Conservation (phyloP, 2,888 invertebrate genomes). For the Drosophila parthenogenetica region DNA sequence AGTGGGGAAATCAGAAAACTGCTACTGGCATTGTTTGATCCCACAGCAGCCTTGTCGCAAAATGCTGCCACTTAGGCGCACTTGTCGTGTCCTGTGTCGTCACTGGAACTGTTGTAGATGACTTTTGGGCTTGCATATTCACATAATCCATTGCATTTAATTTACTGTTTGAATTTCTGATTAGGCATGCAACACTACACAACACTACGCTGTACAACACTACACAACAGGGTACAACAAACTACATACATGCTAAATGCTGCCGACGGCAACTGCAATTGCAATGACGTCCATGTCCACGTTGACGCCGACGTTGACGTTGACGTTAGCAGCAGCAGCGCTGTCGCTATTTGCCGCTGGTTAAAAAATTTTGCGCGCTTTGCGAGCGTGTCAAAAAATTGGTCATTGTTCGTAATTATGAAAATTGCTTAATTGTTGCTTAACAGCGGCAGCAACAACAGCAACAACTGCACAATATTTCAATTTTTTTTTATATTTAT, state of each 20-base stretch:
- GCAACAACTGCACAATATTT: constrained; percentile 31
- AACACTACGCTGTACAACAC: constrained; percentile 27
- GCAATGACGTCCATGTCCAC: background rate
- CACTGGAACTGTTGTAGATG: too few relatives aligned
- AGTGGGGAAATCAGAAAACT: too few relatives aligned
- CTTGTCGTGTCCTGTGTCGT: too few relatives aligned
- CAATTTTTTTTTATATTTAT: constrained; percentile 17
- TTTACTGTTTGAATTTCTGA: constrained; percentile 59
- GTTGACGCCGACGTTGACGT: background rate
- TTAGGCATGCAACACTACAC: constrained; percentile 58
- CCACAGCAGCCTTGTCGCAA: too few relatives aligned
- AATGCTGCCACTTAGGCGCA: too few relatives aligned
- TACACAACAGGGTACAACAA: constrained; percentile 35
- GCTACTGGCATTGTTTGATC: too few relatives aligned
- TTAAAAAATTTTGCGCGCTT: constrained; percentile 76
- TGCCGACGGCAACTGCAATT: constrained; percentile 22
- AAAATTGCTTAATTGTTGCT: constrained; percentile 81
- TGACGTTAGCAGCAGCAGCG: constrained; percentile 15
- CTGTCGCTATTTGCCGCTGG: constrained; percentile 67
- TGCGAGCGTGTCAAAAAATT: constrained; percentile 80
- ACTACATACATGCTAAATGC: constrained; percentile 38
- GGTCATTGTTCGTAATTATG: constrained; percentile 81
- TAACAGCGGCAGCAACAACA: constrained; percentile 63
- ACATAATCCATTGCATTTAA: constrained; percentile 53
- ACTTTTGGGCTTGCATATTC: too few relatives aligned